Evolutionary conservation across 2,113 vertebrate genomes (phyloP).

Genomic region (Arenaria interpres): DNA sequence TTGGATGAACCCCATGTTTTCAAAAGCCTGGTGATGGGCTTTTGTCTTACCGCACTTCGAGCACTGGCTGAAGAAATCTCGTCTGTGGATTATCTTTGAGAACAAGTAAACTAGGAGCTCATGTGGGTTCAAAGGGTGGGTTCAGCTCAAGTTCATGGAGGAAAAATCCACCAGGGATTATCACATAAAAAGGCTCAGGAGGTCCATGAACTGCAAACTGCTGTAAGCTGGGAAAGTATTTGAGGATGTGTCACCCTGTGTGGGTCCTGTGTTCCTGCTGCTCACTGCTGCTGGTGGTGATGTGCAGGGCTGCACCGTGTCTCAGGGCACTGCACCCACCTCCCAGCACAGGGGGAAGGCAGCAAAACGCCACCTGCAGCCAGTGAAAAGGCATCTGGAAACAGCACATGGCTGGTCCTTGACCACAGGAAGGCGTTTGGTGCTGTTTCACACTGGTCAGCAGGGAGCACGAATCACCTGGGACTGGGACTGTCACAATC

Average conservation of each 20-base stretch:
- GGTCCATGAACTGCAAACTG: background rate
- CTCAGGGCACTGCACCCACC: background rate
- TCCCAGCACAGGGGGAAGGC: background rate
- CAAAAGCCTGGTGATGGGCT: background rate
- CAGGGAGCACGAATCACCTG: background rate
- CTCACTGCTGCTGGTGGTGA: background rate
- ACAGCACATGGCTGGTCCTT: rapidly evolving
- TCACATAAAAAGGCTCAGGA: background rate
- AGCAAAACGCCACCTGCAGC: background rate
- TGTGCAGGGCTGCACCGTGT: background rate
- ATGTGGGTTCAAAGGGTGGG: background rate
- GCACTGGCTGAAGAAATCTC: background rate
- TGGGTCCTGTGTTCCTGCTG: background rate
- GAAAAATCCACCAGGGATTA: slow-evolving; percentile 37
- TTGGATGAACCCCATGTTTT: background rate
- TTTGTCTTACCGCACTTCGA: background rate
- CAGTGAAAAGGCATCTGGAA: background rate
- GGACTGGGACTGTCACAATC: background rate
- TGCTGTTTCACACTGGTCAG: background rate
- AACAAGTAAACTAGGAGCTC: background rate
- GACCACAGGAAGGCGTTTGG: background rate
- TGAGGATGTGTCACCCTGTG: slow-evolving; percentile 11
- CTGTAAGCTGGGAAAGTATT: slow-evolving; percentile 15
- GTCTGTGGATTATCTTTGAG: background rate
- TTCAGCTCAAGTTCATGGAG: slow-evolving; percentile 35